These are phyloP conservation scores for Hemibagrus guttatus DNA, from an alignment of 2,797 vertebrate species.

Conservation along the genomic window DNA sequence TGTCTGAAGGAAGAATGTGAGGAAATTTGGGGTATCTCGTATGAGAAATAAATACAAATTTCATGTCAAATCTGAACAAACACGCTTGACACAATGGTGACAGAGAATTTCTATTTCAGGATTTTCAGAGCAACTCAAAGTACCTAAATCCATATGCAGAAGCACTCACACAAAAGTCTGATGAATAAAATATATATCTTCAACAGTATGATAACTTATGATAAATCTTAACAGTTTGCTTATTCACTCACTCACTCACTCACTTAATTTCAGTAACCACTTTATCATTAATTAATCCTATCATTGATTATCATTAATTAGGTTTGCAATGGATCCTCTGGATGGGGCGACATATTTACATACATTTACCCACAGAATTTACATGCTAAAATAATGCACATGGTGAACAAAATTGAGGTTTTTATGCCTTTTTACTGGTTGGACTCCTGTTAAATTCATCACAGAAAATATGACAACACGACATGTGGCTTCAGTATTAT, in stretches of 20 bases:
- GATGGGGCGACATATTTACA: background rate
- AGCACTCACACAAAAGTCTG: background rate
- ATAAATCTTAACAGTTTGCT: background rate
- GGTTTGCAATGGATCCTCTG: background rate
- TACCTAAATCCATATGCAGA: background rate
- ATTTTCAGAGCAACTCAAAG: background rate
- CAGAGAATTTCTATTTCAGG: background rate
- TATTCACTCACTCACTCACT: background rate
- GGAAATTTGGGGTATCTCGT: background rate
- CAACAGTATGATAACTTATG: background rate
- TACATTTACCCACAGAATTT: background rate
- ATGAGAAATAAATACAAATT: background rate
- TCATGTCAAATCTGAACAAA: background rate
- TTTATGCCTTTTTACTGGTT: background rate
- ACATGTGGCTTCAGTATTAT: background rate
- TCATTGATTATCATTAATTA: too few species aligned
- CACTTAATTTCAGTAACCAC: background rate
- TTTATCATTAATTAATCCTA: background rate
- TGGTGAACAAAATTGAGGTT: background rate
- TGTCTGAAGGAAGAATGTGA: background rate
- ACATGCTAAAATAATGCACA: background rate
- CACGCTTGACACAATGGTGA: background rate
- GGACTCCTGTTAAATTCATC: background rate
- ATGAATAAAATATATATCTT: background rate
- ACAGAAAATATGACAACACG: background rate